Evolutionary conservation across 1,140 invertebrate species (phyloP).

Genomic region (Drosophila lacteicornis): DNA sequence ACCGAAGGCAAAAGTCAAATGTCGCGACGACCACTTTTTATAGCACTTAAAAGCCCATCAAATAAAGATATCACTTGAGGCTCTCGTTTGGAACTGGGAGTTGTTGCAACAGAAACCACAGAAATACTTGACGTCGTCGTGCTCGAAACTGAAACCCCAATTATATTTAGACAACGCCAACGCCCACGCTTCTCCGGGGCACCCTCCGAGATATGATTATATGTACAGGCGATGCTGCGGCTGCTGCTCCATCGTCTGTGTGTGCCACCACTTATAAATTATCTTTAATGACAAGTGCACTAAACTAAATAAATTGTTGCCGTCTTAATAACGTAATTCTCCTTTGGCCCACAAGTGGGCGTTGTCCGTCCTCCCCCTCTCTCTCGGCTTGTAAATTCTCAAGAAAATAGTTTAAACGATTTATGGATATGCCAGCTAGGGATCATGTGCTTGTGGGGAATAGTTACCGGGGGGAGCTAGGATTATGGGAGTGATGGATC

Average conservation of each 20-base stretch:
- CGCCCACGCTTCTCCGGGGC: slow-evolving; percentile 54
- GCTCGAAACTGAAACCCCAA: slow-evolving; percentile 35
- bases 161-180: slow-evolving; percentile 62
- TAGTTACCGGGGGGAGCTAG: background rate
- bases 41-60: slow-evolving; percentile 66
- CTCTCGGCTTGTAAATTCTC: slow-evolving; percentile 1
- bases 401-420: slow-evolving; percentile 63
- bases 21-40: slow-evolving; percentile 45
- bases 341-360: slow-evolving; percentile 62
- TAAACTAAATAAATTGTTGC: slow-evolving; percentile 80
- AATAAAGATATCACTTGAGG: slow-evolving; percentile 53
- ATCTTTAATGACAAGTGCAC: slow-evolving; percentile 79
- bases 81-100: slow-evolving; percentile 8
- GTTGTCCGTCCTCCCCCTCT: slow-evolving; percentile 20
- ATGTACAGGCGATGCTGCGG: slow-evolving; percentile 15
- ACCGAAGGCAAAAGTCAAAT: slow-evolving; percentile 52
- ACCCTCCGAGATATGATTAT: slow-evolving; percentile 62
- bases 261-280: slow-evolving; percentile 67
- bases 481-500: slow-evolving; percentile 35
- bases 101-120: slow-evolving; percentile 59
- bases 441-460: slow-evolving; percentile 12
- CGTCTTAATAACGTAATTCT: slow-evolving; percentile 71
- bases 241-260: slow-evolving; percentile 5
- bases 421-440: slow-evolving; percentile 42
- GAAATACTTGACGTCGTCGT: slow-evolving; percentile 4